Percentiles rank a stretch among this genome's conserved stretches.
Evolutionary conservation across 1,140 invertebrate species (phyloP).

Genomic region (Euwallacea fornicatus): DNA sequence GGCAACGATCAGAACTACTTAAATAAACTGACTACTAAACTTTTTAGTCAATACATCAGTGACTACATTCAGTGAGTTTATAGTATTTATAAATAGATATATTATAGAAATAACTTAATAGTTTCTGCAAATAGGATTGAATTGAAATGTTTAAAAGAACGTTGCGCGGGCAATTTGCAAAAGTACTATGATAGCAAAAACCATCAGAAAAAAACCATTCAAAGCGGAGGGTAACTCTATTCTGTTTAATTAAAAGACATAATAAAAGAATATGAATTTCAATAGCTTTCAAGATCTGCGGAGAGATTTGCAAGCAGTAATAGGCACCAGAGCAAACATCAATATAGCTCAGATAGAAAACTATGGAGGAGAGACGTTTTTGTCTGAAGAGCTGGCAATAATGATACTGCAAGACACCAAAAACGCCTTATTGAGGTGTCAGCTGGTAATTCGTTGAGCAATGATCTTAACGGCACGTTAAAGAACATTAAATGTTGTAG

Average conservation of each 20-base stretch:
- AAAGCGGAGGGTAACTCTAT: conserved; percentile 58
- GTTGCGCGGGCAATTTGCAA: conserved; percentile 72
- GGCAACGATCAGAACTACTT: conserved; percentile 81
- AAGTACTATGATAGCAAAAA: conserved; percentile 92
- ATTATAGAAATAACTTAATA: background rate
- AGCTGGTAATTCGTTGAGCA: conserved; percentile 61
- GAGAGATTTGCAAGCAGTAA: conserved; percentile 89
- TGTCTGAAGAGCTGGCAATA: conserved; percentile 95
- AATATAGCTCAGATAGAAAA: conserved; percentile 93
- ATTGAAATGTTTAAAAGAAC: conserved; percentile 63
- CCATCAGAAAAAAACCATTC: conserved; percentile 88
- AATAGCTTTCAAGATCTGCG: conserved; percentile 86
- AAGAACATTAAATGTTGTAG: conserved; percentile 50
- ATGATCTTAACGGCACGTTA: conserved; percentile 2
- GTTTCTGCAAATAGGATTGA: conserved; percentile 20
- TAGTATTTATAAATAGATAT: background rate
- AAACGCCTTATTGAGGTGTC: conserved; percentile 86
- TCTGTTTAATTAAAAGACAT: background rate
- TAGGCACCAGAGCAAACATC: conserved; percentile 87
- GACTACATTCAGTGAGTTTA: conserved; percentile 61
- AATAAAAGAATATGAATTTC: background rate
- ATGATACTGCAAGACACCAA: conserved; percentile 91
- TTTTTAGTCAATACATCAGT: conserved; percentile 69
- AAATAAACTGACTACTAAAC: conserved; percentile 77
- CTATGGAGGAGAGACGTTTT: conserved; percentile 95